Conservation (phyloP, 2,888 invertebrate genomes). For the Argynnis bischoffii region DNA sequence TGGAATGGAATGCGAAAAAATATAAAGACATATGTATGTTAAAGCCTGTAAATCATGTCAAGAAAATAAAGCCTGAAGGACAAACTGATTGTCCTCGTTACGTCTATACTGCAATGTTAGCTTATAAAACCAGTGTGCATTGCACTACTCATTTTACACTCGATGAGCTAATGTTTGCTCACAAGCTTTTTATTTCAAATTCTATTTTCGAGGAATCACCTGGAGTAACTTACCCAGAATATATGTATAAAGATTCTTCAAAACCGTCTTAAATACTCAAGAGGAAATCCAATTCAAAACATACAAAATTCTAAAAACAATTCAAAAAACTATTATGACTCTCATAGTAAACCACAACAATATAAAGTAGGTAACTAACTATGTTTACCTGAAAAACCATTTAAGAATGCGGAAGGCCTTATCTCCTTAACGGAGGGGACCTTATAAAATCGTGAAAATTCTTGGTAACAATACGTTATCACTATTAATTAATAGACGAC, state of each 20-base stretch:
- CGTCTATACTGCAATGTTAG: conserved; percentile 39
- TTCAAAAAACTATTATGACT: conserved; percentile 5
- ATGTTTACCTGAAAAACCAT: conserved; percentile 41
- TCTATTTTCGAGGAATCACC: conserved; percentile 18
- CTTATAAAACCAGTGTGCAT: conserved; percentile 20
- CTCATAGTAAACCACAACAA: conserved; percentile 1
- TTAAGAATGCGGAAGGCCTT: conserved; percentile 39
- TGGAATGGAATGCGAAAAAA: too few species aligned
- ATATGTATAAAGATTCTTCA: conserved; percentile 21
- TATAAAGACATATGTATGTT: too few species aligned
- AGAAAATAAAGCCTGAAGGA: too few species aligned
- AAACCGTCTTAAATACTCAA: conserved; percentile 11
- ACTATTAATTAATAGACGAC: conserved; percentile 40
- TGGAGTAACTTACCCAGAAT: conserved; percentile 17
- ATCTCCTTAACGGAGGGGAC: conserved; percentile 44
- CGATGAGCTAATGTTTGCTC: conserved; percentile 3
- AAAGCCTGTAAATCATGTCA: too few species aligned
- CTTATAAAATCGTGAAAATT: conserved; percentile 43
- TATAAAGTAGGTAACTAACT: conserved; percentile 42
- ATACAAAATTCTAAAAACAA: background rate
- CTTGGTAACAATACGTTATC: conserved; percentile 41
- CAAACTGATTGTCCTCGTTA: conserved; percentile 37
- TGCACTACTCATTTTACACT: too few species aligned
- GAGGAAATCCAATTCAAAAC: conserved; percentile 21
- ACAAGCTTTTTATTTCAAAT: conserved; percentile 27